phyloP scores from a whole-genome alignment of 2,888 invertebrate genomes.

The Nomada ruficornis region DNA sequence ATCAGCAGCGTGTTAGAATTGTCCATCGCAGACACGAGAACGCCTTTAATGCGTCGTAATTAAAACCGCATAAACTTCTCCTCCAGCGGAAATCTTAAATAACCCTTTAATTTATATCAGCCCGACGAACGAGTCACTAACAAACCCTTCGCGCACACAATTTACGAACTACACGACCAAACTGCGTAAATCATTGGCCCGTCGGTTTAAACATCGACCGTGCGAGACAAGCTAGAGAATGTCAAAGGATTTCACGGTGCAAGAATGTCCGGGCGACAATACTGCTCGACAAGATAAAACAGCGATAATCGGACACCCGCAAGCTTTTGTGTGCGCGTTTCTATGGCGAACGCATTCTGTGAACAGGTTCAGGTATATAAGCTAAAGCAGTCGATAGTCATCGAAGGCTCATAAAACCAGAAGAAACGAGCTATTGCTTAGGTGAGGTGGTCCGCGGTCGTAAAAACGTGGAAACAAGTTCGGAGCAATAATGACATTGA shows the following conservation, averaged over 20 bases:
- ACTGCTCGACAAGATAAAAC: slow-evolving; percentile 26
- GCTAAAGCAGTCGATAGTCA: slow-evolving; percentile 54
- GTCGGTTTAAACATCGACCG: not conserved
- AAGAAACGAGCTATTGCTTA: slow-evolving; percentile 47
- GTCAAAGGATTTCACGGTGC: not conserved
- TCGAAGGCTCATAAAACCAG: slow-evolving; percentile 58
- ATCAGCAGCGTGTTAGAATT: not conserved
- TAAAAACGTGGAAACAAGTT: slow-evolving; percentile 58
- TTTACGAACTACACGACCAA: not conserved
- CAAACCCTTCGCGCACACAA: not conserved
- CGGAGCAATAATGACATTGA: slow-evolving; percentile 55
- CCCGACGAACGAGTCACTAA: not conserved
- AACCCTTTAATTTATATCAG: not conserved
- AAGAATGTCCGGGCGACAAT: slow-evolving; percentile 35
- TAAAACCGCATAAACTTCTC: not conserved
- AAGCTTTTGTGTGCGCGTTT: not conserved
- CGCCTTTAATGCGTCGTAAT: slow-evolving; percentile 18
- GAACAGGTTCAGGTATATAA: slow-evolving; percentile 42
- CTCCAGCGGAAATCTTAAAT: not conserved
- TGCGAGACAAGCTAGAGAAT: not conserved
- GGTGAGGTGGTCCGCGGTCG: slow-evolving; percentile 34
- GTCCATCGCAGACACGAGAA: too few relatives aligned
- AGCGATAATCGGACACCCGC: slow-evolving; percentile 28
- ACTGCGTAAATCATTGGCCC: not conserved
- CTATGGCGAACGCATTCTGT: slow-evolving; percentile 9